Conservation (phyloP, 2,113 vertebrate genomes). For the Sinosuthora webbiana region DNA sequence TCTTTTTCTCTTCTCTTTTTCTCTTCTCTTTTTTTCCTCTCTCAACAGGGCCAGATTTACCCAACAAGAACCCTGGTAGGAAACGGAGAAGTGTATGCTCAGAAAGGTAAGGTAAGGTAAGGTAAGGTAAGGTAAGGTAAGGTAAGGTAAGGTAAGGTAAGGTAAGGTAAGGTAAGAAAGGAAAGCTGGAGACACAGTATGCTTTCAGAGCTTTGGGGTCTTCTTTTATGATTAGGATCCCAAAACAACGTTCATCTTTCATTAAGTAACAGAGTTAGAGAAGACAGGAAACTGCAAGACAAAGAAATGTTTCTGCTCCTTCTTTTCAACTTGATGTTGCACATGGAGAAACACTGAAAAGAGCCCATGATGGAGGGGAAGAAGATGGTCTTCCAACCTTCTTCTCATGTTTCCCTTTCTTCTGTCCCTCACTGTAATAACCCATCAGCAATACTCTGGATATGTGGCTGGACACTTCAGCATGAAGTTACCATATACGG, state of each 20-base stretch:
- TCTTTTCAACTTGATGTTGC: background rate
- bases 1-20: accelerated
- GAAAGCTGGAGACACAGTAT: background rate
- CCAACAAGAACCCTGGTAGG: background rate
- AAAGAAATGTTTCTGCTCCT: background rate
- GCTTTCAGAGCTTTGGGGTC: background rate
- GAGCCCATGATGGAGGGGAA: background rate
- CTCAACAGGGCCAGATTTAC: background rate
- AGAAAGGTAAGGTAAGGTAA: background rate
- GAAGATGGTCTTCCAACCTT: background rate
- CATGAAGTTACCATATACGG: background rate
- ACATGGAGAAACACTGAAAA: background rate
- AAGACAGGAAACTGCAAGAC: background rate
- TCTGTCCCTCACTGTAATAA: background rate
- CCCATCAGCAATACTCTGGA: background rate
- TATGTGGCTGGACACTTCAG: background rate
- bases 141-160: too few relatives aligned
- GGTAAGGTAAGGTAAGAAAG: background rate
- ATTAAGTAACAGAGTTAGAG: background rate
- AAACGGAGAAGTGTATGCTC: background rate
- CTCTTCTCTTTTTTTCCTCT: accelerated
- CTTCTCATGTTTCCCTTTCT: background rate
- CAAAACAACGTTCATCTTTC: background rate
- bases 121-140: too few relatives aligned
- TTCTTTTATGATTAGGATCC: background rate